Evolutionary conservation across 2,797 vertebrate species (phyloP), one percentile per base, ranked within the genome.

Genomic region (Microctenopoma lineatum): DNA sequence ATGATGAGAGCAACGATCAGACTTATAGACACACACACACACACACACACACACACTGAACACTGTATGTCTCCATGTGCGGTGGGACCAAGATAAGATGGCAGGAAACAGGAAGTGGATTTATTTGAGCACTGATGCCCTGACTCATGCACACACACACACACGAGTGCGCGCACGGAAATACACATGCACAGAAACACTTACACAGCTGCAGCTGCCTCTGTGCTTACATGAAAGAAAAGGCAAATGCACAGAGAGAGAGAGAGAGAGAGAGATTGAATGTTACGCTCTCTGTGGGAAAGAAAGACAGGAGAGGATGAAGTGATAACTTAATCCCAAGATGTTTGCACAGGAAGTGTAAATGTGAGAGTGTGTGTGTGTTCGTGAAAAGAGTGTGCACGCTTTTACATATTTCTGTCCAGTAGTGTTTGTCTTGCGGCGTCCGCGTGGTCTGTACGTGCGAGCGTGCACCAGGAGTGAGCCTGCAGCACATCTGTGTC

Each of bases 321-420:
- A 89, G 85, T 90, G 90, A 91, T 89, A 88, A 88, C 89, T 92
- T 91, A 57, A 90, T 90, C 83, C 84, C 82, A 82, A 88, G 77
- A 88, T 89, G 84, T 90, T 91, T 87, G 79, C 74, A 60, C 70
- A 86, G 90, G 84, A 88, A 86, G 85, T 73, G 66, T 66, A 47
- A 67, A 67, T 70, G 73, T 15, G 14, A 41, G 15, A 34, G 62
- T 61, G 70, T 60, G 73, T 60, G 73, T 16, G 62, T 1, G 44
- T 45, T 50, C 36, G 11, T 36, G 9, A 9, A 34, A 73, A 4
- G 54, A 59, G 67, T 74, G 73, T 76, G 72, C 73, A 63, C 46
- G 60, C 74, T 61, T 5, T 16, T 50, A 71, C 65, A 66, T 73
- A 73, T 48, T 62, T 76, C 65, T 16, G 25, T 62, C 55, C 46